Evolutionary conservation across 2,113 vertebrate genomes (phyloP).

Genomic region (Rhinolophus sinicus): DNA sequence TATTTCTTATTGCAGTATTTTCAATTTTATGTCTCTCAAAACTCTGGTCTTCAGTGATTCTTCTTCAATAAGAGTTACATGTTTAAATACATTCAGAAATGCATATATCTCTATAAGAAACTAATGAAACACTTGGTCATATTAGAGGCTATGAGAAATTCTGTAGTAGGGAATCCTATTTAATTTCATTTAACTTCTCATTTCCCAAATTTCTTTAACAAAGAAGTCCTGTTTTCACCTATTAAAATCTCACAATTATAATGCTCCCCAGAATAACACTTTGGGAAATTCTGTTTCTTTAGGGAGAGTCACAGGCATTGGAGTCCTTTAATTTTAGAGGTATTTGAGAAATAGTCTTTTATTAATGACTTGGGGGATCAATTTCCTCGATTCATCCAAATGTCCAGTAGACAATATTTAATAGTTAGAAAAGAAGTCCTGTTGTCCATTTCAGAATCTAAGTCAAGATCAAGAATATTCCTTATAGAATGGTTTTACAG

Average conservation of each 20-base stretch:
- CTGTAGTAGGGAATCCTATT: neutral
- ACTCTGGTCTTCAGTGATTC: neutral
- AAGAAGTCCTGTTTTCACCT: neutral
- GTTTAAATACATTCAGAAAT: neutral
- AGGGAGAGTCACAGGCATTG: neutral
- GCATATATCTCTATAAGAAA: neutral
- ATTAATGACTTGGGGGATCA: neutral
- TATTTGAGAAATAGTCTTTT: neutral
- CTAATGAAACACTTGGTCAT: neutral
- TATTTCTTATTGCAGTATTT: neutral
- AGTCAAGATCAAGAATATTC: neutral
- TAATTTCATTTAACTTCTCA: neutral
- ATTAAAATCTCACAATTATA: neutral
- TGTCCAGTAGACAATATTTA: neutral
- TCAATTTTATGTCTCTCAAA: neutral
- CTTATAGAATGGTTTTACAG: neutral
- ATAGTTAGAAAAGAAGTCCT: neutral
- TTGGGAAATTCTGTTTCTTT: neutral
- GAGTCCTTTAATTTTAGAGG: neutral
- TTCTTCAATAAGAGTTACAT: neutral
- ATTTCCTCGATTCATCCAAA: neutral
- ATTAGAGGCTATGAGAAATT: neutral
- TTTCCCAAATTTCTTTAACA: neutral
- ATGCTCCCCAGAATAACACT: neutral
- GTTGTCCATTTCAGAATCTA: neutral